These are phyloP conservation scores for Aphelenchoides avenae DNA, from an alignment of 1,140 invertebrate species.

Conservation along the genomic window DNA sequence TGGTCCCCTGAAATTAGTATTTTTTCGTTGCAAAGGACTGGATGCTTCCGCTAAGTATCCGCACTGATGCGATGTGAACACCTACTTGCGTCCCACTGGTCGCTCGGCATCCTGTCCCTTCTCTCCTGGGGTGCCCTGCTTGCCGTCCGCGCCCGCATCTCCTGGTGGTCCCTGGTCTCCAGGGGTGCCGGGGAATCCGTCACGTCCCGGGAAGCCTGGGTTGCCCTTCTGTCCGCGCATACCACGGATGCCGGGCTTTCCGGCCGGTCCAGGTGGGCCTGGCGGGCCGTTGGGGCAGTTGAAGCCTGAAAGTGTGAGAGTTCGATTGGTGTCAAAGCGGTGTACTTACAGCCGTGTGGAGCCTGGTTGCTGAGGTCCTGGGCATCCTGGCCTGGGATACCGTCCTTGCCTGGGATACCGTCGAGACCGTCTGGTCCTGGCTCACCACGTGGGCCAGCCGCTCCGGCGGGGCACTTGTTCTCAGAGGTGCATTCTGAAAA, in stretches of 20 bases:
- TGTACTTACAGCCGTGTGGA: constrained; percentile 28
- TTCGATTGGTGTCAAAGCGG: not conserved
- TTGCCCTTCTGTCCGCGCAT: constrained; percentile 27
- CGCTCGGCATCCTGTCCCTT: no score
- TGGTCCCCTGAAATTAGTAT: no score
- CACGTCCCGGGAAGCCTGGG: constrained; percentile 33
- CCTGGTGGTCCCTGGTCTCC: constrained; percentile 12
- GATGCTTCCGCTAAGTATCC: no score
- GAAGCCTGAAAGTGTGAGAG: constrained; percentile 1
- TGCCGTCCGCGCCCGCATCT: no score
- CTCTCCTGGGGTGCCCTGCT: no score
- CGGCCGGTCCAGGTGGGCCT: constrained; percentile 28
- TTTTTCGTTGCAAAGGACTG: no score
- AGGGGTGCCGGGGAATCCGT: constrained; percentile 24
- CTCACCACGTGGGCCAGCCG: not conserved
- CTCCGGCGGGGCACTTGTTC: constrained; percentile 14
- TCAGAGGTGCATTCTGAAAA: constrained; percentile 2
- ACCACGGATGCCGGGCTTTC: constrained; percentile 28
- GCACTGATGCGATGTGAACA: no score
- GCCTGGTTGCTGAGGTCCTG: constrained; percentile 25
- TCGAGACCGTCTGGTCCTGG: constrained; percentile 8
- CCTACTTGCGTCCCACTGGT: no score
- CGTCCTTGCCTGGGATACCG: constrained; percentile 29
- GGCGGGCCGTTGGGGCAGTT: constrained; percentile 36
- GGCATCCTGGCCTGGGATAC: constrained; percentile 31